Conservation (phyloP, 2,113 vertebrate genomes). For the Rhynchomys soricoides region DNA sequence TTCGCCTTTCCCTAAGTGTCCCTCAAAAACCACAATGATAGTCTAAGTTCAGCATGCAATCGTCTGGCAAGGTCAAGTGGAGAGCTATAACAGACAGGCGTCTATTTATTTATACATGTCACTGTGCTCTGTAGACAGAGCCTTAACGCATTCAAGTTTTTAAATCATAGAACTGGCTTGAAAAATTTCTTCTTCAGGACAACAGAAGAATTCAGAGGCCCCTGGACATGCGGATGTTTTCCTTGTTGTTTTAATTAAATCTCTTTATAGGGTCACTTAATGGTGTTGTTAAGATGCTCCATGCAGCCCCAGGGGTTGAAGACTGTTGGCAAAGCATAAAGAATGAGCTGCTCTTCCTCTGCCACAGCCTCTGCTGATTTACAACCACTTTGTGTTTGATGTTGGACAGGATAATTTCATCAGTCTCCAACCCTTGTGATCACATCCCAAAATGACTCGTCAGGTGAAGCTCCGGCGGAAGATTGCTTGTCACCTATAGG, state of each 20-base stretch:
- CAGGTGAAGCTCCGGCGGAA: conserved; percentile 91
- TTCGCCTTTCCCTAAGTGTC: conserved; percentile 74
- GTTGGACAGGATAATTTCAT: conserved; percentile 96
- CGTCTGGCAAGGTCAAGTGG: conserved; percentile 83
- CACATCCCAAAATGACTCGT: conserved; percentile 94
- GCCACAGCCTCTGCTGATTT: conserved; percentile 93
- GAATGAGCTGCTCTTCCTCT: conserved; percentile 89
- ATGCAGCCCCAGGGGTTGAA: conserved; percentile 85
- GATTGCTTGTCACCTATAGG: conserved; percentile 94
- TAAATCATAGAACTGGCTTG: conserved; percentile 74
- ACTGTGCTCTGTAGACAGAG: conserved; percentile 59
- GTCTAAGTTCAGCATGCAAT: conserved; percentile 70
- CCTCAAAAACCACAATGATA: conserved; percentile 74
- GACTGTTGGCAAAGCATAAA: conserved; percentile 86
- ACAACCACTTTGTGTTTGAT: conserved; percentile 94
- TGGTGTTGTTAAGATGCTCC: conserved; percentile 90
- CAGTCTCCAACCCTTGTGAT: conserved; percentile 94
- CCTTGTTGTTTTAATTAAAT: conserved; percentile 71
- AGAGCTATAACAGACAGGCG: conserved; percentile 74
- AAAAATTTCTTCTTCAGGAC: conserved; percentile 63
- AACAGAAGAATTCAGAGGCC: conserved; percentile 77
- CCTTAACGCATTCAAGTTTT: conserved; percentile 76
- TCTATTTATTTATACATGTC: conserved; percentile 82
- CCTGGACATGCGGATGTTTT: conserved; percentile 61
- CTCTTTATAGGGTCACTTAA: conserved; percentile 85